Percentiles rank a stretch among this genome's conserved stretches.
Conservation (phyloP, 2,888 invertebrate genomes). For the Trissoscelio sp. region DNA sequence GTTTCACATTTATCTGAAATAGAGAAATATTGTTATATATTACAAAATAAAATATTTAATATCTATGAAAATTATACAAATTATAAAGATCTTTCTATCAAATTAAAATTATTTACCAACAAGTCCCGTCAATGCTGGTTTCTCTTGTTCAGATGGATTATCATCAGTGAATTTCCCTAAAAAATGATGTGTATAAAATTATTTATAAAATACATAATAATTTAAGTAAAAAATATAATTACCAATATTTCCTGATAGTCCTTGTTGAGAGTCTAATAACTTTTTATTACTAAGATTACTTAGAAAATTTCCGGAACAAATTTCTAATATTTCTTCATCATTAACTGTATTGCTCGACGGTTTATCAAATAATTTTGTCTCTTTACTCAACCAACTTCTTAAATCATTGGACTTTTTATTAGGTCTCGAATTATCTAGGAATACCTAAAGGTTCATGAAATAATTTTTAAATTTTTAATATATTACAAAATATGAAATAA, state of each 20-base stretch:
- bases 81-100: no score
- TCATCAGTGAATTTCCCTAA: conserved; percentile 6
- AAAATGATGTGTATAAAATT: background rate
- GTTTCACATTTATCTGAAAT: conserved; percentile 33
- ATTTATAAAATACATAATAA: background rate
- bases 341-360: conserved; percentile 73
- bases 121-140: conserved; percentile 28
- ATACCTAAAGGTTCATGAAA: conserved; percentile 32
- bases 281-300: background rate
- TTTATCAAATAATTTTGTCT: conserved; percentile 82
- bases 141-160: background rate
- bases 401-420: conserved; percentile 24
- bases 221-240: background rate
- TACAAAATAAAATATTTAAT: no score
- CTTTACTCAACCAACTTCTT: conserved; percentile 73
- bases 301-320: conserved; percentile 76
- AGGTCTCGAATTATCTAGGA: conserved; percentile 12
- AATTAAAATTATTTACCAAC: conserved; percentile 24
- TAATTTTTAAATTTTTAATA: background rate
- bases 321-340: conserved; percentile 85
- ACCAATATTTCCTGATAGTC: conserved; percentile 15
- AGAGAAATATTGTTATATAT: background rate
- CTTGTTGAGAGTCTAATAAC: conserved; percentile 20
- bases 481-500: background rate
- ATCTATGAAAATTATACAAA: no score